Evolutionary conservation across 2,888 invertebrate genomes (phyloP).

Genomic region (Tipula helvola): DNA sequence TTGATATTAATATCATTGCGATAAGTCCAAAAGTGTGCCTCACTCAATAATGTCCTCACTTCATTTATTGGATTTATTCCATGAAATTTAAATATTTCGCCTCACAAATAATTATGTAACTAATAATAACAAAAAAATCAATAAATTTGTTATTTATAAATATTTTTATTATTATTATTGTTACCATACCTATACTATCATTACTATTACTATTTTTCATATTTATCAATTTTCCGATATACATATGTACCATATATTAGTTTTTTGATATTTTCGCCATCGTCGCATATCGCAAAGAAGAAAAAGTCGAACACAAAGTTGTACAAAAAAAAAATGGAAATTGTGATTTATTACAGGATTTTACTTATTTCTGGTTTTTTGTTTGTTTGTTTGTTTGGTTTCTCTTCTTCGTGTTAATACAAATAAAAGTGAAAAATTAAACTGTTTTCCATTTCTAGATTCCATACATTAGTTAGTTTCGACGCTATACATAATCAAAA

Average conservation of each 20-base stretch:
- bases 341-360: constrained; percentile 4
- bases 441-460: neutral
- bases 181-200: too few species aligned
- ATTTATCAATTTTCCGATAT: neutral
- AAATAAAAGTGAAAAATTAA: neutral
- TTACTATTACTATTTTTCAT: neutral
- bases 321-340: neutral
- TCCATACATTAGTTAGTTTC: neutral
- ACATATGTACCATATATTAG: neutral
- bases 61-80: neutral
- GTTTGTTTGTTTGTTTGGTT: neutral
- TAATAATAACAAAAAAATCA: neutral
- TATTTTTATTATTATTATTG: neutral
- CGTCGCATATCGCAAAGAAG: neutral
- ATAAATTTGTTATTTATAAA: neutral
- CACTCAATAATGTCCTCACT: constrained; percentile 43
- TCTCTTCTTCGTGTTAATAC: neutral
- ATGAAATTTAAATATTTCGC: neutral
- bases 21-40: constrained; percentile 64
- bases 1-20: constrained; percentile 60
- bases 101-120: neutral
- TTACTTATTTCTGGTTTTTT: neutral
- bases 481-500: neutral
- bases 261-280: neutral
- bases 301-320: neutral